Conservation (phyloP, 2,113 vertebrate species). For the Pseudorasbora parva region DNA sequence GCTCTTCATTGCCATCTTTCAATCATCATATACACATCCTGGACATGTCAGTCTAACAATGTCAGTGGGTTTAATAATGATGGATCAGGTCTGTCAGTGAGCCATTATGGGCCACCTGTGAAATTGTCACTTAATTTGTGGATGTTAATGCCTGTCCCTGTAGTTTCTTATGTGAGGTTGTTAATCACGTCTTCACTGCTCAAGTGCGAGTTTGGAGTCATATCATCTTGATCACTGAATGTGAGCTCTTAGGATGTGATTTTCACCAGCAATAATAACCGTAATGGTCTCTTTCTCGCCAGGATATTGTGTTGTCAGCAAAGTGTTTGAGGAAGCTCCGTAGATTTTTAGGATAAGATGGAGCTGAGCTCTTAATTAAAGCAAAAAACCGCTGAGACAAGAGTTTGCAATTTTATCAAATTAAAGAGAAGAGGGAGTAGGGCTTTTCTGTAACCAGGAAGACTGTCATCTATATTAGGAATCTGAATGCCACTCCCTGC, state of each 20-base stretch:
- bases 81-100: constrained; percentile 1
- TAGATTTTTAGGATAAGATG: constrained; percentile 15
- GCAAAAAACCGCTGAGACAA: neutral
- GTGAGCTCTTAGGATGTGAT: neutral
- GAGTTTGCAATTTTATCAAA: neutral
- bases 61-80: constrained; percentile 23
- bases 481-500: neutral
- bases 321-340: neutral
- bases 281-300: neutral
- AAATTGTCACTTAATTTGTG: neutral
- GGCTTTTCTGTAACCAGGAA: neutral
- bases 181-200: neutral
- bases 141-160: neutral
- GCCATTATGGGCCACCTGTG: constrained; percentile 20
- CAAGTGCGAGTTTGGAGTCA: neutral
- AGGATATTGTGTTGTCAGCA: constrained; percentile 26
- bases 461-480: neutral
- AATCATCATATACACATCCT: neutral
- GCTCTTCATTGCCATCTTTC: neutral
- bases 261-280: neutral
- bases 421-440: neutral
- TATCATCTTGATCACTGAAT: neutral
- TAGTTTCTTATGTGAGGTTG: constrained; percentile 1
- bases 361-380: constrained; percentile 36
- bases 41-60: neutral